Evolutionary conservation across 2,888 invertebrate species (phyloP), one percentile per base, ranked within the genome.

Genomic region (Dryobota labecula): DNA sequence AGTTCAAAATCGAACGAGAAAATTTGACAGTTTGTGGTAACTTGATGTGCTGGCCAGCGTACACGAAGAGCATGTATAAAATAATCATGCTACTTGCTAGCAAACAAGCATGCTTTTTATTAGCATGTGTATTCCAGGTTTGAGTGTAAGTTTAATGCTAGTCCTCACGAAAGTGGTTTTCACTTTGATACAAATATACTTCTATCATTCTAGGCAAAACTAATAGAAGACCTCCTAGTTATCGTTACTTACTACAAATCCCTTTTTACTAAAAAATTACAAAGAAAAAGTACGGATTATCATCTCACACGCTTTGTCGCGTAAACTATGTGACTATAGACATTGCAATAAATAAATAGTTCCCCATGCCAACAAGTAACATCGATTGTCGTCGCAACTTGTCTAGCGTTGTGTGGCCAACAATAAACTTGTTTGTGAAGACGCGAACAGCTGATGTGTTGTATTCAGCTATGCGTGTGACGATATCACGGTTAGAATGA

Each of bases 351-450:
- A 30, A 57, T 45, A 43, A 27, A 68, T 33, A 53, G 20, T 58
- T 47, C 9, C 9, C n/a, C 20, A 7, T 53, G 38, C n/a, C 75
- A 74, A 63, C 30, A 41, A 33, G 41, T 30, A n/a, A 54, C 45
- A 70, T 51, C 33, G 71, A 67, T 70, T 15, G 69, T 68, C n/a
- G 33, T 56, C 60, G 36, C 74, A 78, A 81, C 70, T 76, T 76
- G 74, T 82, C 65, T 47, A 49, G 33, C 13, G n/a, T 64, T 75
- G 73, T 73, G 69, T 54, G 57, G 2, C 64, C 5, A 57, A 57
- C 61, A 61, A 61, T 75, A 8, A 20, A 76, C 56, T 70, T 57
- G 65, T 76, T 66, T 53, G 68, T 33, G 45, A 41, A 68, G n/a
- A 45, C 38, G 24, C 5, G 38, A 38, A 65, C 49, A 49, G 38